phyloP scores from a whole-genome alignment of 1,140 invertebrate species.

The Drosophila kanapiae region DNA sequence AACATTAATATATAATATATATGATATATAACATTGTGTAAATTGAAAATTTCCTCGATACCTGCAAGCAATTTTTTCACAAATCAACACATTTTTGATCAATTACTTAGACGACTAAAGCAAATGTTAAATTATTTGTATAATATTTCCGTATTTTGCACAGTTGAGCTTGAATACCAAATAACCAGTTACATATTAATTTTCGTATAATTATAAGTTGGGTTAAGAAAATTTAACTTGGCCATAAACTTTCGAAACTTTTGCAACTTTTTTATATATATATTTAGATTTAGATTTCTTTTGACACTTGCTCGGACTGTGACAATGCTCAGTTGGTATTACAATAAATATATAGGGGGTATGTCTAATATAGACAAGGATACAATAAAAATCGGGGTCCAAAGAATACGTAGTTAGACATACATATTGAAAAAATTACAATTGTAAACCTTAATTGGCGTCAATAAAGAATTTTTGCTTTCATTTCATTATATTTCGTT shows the following conservation, averaged over 20 bases:
- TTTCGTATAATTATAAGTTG: conserved; percentile 23
- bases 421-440: conserved; percentile 52
- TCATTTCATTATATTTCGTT: conserved; percentile 43
- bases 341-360: conserved; percentile 56
- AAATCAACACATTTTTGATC: conserved; percentile 52
- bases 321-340: conserved; percentile 43
- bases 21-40: conserved; percentile 76
- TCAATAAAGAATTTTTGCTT: conserved; percentile 63
- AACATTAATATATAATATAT: conserved; percentile 71
- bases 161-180: conserved; percentile 42
- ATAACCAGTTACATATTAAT: conserved; percentile 14
- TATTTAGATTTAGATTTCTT: conserved; percentile 30
- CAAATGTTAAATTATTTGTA: conserved; percentile 25
- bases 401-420: conserved; percentile 61
- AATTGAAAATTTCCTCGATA: conserved; percentile 68
- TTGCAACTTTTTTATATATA: conserved; percentile 19
- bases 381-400: conserved; percentile 72
- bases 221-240: conserved; percentile 43
- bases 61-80: conserved; percentile 68
- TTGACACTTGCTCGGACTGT: conserved; percentile 43
- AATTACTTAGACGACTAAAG: conserved; percentile 47
- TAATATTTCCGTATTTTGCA: conserved; percentile 48
- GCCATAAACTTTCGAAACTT: conserved; percentile 42
- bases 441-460: conserved; percentile 41
- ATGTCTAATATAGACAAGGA: conserved; percentile 82